These are phyloP conservation scores for Anas bernieri DNA, from an alignment of 2,797 vertebrate genomes.

Conservation along the genomic window DNA sequence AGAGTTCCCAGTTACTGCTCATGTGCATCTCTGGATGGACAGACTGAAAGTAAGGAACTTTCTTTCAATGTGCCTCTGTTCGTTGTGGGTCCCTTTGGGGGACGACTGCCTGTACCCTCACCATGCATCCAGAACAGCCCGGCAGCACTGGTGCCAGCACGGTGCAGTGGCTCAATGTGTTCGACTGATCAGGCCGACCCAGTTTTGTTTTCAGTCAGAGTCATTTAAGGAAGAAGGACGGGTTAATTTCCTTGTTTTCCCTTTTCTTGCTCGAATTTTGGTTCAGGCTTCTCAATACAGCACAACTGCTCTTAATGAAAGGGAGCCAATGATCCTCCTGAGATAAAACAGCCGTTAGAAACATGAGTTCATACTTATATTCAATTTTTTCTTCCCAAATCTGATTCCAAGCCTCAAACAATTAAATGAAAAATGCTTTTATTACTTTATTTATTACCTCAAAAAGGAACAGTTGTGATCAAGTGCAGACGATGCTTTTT, in stretches of 20 bases:
- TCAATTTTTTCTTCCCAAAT: neutral
- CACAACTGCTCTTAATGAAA: neutral
- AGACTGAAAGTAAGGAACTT: neutral
- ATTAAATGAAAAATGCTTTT: neutral
- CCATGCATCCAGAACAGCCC: rapidly evolving
- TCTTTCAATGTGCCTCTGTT: neutral
- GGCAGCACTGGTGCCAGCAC: neutral
- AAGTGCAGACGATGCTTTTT: neutral
- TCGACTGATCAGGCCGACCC: neutral
- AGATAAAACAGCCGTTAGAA: neutral
- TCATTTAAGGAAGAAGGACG: neutral
- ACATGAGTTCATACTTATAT: neutral
- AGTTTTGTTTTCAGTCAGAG: neutral
- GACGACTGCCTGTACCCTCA: neutral
- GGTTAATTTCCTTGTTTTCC: neutral
- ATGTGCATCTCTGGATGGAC: neutral
- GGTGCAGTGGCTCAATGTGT: rapidly evolving
- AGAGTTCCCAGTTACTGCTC: neutral
- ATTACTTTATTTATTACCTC: neutral
- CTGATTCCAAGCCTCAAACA: neutral
- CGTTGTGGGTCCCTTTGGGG: neutral
- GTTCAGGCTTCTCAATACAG: neutral
- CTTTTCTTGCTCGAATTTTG: neutral
- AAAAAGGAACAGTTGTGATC: neutral
- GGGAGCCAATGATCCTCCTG: neutral